phyloP scores from a whole-genome alignment of 1,140 invertebrate species.

The Medauroidea extradentata region DNA sequence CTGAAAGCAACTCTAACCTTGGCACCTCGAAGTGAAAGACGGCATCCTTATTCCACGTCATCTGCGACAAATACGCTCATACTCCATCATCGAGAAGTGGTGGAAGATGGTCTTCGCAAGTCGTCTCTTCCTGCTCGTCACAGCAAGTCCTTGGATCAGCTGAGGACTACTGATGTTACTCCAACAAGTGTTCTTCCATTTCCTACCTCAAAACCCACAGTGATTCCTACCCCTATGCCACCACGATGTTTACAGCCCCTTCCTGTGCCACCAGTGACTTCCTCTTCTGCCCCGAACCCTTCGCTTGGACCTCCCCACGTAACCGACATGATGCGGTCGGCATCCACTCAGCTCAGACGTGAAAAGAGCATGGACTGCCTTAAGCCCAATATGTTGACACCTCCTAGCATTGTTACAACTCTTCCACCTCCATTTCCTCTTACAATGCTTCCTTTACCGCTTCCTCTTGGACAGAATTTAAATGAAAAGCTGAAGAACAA shows the following conservation, averaged over 20 bases:
- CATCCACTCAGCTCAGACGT: conserved; percentile 13
- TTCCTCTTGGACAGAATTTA: conserved; percentile 25
- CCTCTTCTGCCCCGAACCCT: conserved; percentile 10
- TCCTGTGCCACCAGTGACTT: background rate
- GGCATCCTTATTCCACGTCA: conserved; percentile 30
- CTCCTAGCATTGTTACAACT: background rate
- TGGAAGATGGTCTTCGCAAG: conserved; percentile 12
- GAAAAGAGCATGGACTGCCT: conserved; percentile 17
- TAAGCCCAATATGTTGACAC: background rate
- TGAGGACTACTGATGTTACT: conserved; percentile 31
- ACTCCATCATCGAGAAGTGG: conserved; percentile 2
- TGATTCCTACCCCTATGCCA: conserved; percentile 42
- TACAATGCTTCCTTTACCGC: conserved; percentile 20
- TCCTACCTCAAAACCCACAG: background rate
- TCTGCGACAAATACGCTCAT: conserved; percentile 20
- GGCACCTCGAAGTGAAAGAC: conserved; percentile 25
- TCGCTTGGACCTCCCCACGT: conserved; percentile 5
- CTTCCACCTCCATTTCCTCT: conserved; percentile 21
- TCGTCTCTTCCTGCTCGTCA: conserved; percentile 60
- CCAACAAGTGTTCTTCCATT: background rate
- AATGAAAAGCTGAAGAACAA: conserved; percentile 36
- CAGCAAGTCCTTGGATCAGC: conserved; percentile 74
- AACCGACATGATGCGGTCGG: conserved; percentile 6
- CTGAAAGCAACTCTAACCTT: conserved; percentile 44
- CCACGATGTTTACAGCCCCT: conserved; percentile 47